Evolutionary conservation across 2,888 invertebrate genomes (phyloP).

Genomic region (Polyommatus icarus): DNA sequence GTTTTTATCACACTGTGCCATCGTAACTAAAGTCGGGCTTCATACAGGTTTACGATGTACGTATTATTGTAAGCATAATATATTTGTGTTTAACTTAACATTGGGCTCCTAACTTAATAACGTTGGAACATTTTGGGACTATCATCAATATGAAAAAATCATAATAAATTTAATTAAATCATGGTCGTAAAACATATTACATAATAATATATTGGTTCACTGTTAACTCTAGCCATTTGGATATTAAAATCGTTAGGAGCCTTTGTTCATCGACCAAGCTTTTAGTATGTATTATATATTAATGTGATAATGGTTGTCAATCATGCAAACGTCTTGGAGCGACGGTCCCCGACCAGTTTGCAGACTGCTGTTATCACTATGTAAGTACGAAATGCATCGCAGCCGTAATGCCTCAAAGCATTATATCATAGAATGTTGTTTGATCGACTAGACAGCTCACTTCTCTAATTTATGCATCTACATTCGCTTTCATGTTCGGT

Average conservation of each 20-base stretch:
- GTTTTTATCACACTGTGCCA: no score
- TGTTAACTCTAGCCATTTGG: conserved; percentile 31
- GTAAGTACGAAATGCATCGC: conserved; percentile 75
- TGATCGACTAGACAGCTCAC: conserved; percentile 57
- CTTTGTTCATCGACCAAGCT: conserved; percentile 58
- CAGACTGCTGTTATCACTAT: conserved; percentile 63
- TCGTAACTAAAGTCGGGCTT: conserved; percentile 40
- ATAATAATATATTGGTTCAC: conserved; percentile 27
- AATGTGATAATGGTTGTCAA: conserved; percentile 79
- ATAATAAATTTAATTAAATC: background rate
- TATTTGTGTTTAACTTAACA: conserved; percentile 41
- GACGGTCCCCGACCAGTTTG: conserved; percentile 64
- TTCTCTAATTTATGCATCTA: conserved; percentile 70
- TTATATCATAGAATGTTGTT: conserved; percentile 69
- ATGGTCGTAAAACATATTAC: background rate
- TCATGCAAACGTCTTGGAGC: conserved; percentile 76
- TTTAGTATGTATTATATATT: conserved; percentile 76
- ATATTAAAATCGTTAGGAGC: conserved; percentile 50
- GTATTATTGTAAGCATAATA: conserved; percentile 36
- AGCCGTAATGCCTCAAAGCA: conserved; percentile 65
- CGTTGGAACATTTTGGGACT: background rate
- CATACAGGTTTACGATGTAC: conserved; percentile 24
- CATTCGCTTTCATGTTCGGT: conserved; percentile 57
- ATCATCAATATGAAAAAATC: conserved; percentile 25
- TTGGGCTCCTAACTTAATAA: conserved; percentile 40